phyloP scores from a whole-genome alignment of 1,140 invertebrate genomes.

The Harlomillsia oculata region DNA sequence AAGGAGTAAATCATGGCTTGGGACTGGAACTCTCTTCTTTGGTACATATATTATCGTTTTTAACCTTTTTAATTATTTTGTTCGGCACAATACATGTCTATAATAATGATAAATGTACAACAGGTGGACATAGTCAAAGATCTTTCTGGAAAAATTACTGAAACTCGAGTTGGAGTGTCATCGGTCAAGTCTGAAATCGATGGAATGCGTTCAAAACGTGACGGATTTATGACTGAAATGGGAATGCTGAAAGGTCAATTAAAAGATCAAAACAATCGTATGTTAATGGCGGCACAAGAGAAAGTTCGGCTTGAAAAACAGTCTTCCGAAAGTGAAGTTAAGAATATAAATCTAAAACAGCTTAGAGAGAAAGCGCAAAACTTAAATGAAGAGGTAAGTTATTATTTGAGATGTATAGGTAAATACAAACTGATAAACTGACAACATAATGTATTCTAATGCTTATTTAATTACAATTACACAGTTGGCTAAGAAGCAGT shows the following conservation, averaged over 20 bases:
- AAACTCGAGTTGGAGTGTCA: conserved; percentile 77
- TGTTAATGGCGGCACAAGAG: conserved; percentile 69
- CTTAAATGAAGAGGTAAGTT: conserved; percentile 50
- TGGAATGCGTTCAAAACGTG: conserved; percentile 81
- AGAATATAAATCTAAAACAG: conserved; percentile 71
- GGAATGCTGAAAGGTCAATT: conserved; percentile 70
- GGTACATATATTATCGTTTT: conserved; percentile 41
- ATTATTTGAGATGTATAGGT: background rate
- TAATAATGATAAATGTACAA: conserved; percentile 6
- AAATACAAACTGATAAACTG: background rate
- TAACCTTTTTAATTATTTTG: background rate
- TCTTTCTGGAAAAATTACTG: conserved; percentile 74
- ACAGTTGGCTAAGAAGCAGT: conserved; percentile 33
- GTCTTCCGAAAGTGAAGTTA: conserved; percentile 50
- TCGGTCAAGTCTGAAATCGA: conserved; percentile 92
- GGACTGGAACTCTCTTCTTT: conserved; percentile 68
- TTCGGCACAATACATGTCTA: conserved; percentile 1
- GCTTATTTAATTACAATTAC: conserved; percentile 12
- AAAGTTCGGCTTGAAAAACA: conserved; percentile 65
- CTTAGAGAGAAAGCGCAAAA: conserved; percentile 62
- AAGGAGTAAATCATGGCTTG: conserved; percentile 78
- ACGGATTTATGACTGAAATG: conserved; percentile 81
- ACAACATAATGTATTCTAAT: conserved; percentile 3
- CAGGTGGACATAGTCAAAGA: conserved; percentile 75
- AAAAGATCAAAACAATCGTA: conserved; percentile 66